Conservation (phyloP, 1,140 invertebrate genomes). For the Meloidogyne hapla region DNA sequence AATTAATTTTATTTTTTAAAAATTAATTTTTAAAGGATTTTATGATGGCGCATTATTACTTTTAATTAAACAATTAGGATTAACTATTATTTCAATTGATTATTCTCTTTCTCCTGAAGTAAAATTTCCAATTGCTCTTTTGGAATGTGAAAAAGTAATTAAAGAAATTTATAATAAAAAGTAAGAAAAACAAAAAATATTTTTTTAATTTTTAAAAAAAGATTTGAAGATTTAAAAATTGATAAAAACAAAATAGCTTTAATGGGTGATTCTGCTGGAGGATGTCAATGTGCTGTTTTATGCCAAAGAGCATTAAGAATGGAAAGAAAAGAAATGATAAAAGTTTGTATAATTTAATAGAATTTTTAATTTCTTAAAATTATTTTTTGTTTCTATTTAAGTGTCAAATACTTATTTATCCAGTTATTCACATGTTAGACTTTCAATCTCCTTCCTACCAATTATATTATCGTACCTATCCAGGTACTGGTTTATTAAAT, state of each 20-base stretch:
- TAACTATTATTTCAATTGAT: slow-evolving; percentile 56
- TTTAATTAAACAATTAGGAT: slow-evolving; percentile 42
- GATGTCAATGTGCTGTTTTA: slow-evolving; percentile 47
- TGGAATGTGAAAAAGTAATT: slow-evolving; percentile 55
- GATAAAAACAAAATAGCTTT: slow-evolving; percentile 46
- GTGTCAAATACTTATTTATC: slow-evolving; percentile 51
- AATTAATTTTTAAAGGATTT: slow-evolving; percentile 22
- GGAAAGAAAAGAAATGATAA: slow-evolving; percentile 1
- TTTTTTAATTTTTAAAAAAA: slow-evolving; percentile 1
- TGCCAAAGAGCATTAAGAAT: slow-evolving; percentile 39
- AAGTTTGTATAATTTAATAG: no score
- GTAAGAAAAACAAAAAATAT: slow-evolving; percentile 27
- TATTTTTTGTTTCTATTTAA: slow-evolving; percentile 28
- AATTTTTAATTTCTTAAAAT: no score
- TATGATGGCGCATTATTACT: slow-evolving; percentile 52
- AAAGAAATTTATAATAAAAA: slow-evolving; percentile 48
- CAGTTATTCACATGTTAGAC: slow-evolving; percentile 51
- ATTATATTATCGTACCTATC: slow-evolving; percentile 47
- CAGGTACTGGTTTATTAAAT: slow-evolving; percentile 48
- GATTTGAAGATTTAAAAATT: slow-evolving; percentile 31
- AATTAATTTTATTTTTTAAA: no score
- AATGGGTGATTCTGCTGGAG: slow-evolving; percentile 52
- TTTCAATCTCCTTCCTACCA: slow-evolving; percentile 51
- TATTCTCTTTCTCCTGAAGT: slow-evolving; percentile 59
- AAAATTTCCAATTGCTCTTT: slow-evolving; percentile 55